phyloP scores from a whole-genome alignment of 2,888 invertebrate genomes.

The Mythimna loreyi region DNA sequence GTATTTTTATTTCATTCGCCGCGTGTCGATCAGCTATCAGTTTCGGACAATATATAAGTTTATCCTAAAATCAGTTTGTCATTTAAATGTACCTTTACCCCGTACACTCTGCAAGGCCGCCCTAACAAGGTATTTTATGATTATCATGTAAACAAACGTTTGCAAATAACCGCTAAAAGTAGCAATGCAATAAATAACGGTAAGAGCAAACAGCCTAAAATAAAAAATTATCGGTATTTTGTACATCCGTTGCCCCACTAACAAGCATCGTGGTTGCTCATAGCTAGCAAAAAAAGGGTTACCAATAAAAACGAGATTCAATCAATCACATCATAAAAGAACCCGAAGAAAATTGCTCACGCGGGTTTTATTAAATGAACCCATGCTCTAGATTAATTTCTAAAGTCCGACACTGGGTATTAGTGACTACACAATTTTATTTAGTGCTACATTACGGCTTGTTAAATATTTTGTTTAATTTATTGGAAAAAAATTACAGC shows the following conservation, averaged over 20 bases:
- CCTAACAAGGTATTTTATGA: too few relatives aligned
- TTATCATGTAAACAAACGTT: background rate
- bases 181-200: background rate
- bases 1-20: too few relatives aligned
- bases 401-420: slow-evolving; percentile 15
- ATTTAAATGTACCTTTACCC: too few relatives aligned
- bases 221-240: slow-evolving; percentile 2
- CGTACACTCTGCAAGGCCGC: too few relatives aligned
- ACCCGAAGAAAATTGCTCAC: slow-evolving; percentile 19
- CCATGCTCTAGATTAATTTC: slow-evolving; percentile 13
- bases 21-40: too few relatives aligned
- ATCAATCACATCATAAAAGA: slow-evolving; percentile 41
- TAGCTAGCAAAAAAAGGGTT: slow-evolving; percentile 3
- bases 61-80: too few relatives aligned
- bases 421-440: slow-evolving; percentile 30
- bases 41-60: too few relatives aligned
- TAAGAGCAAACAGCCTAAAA: background rate
- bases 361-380: slow-evolving; percentile 7
- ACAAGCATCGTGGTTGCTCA: slow-evolving; percentile 18
- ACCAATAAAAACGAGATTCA: slow-evolving; percentile 12
- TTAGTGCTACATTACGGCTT: background rate
- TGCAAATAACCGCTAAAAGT: background rate
- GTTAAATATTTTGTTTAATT: background rate
- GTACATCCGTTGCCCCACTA: slow-evolving; percentile 3
- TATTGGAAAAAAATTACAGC: background rate